Evolutionary conservation across 2,888 invertebrate species (phyloP), one percentile per base, ranked within the genome.

Genomic region (Dryomyza anilis): DNA sequence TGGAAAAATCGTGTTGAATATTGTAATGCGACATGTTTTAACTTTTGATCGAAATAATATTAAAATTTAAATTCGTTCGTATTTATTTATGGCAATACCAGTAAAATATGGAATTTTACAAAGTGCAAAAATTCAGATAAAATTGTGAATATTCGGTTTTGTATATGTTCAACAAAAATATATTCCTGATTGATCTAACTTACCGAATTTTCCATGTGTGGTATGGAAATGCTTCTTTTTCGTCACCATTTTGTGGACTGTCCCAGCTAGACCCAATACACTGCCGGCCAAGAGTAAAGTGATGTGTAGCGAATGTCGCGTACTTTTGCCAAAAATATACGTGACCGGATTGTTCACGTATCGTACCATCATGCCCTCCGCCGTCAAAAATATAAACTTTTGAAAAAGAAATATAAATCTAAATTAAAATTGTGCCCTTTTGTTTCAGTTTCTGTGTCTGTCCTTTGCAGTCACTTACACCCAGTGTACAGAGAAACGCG

Each of bases 401-500:
- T n/a, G n/a, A n/a, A n/a, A n/a, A n/a, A n/a, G n/a, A n/a, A n/a
- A n/a, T n/a, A n/a, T n/a, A n/a, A n/a, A n/a, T n/a, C n/a, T n/a
- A n/a, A n/a, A n/a, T n/a, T n/a, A n/a, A 2, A 48, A 23, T 23
- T 1, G 21, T 33, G 33, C n/a, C n/a, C n/a, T n/a, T n/a, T n/a
- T n/a, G n/a, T n/a, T n/a, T n/a, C n/a, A n/a, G n/a, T n/a, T n/a
- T n/a, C n/a, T 52, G 2, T 14, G 27, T 25, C n/a, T 25, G 36
- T 7, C 39, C n/a, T 25, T 16, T 33, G 30, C 19, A 4, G 19
- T 19, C 33, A 79, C 81, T 77, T 72, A 82, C 82, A 4, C 76
- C 82, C 14, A 82, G 67, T 3, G 82, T 79, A 45, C 81, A 82
- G 33, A 81, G 74, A 70, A 79, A 80, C 0, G 82, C 82, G 70